Conservation (phyloP, 2,113 vertebrate genomes). For the Vulpes lagopus region DNA sequence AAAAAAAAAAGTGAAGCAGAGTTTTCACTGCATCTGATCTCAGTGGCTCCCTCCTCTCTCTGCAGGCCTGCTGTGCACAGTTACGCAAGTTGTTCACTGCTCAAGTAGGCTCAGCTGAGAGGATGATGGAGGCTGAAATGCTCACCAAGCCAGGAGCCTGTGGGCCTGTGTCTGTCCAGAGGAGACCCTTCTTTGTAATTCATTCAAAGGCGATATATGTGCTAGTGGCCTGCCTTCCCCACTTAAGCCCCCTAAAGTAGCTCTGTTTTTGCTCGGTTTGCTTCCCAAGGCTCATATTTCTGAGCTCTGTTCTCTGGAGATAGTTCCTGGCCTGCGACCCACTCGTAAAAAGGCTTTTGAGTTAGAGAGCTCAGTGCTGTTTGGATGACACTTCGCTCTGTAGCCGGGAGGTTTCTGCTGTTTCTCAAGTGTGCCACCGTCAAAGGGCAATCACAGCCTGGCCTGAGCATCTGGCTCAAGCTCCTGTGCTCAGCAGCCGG, state of each 20-base stretch:
- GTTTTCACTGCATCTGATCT: background rate
- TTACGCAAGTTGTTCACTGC: background rate
- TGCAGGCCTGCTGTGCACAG: background rate
- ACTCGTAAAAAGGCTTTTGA: background rate
- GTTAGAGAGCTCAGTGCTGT: background rate
- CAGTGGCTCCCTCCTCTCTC: rapidly evolving
- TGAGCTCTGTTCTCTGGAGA: background rate
- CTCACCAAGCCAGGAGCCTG: background rate
- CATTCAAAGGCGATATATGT: rapidly evolving
- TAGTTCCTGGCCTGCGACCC: background rate
- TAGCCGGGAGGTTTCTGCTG: background rate
- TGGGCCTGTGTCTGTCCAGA: background rate
- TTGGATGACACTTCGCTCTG: too few species aligned
- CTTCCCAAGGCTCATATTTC: background rate
- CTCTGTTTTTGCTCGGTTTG: background rate
- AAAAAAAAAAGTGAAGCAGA: background rate
- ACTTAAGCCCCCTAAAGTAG: background rate
- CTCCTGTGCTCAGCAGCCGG: background rate
- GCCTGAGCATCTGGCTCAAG: rapidly evolving
- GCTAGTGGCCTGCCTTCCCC: background rate
- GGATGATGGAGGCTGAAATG: background rate
- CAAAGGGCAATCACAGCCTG: too few species aligned
- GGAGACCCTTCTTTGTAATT: background rate
- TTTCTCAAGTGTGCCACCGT: background rate
- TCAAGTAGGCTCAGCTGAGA: background rate